Evolutionary conservation across 2,888 invertebrate genomes (phyloP), one percentile per base, ranked within the genome.

Genomic region (Malacosoma neustria): DNA sequence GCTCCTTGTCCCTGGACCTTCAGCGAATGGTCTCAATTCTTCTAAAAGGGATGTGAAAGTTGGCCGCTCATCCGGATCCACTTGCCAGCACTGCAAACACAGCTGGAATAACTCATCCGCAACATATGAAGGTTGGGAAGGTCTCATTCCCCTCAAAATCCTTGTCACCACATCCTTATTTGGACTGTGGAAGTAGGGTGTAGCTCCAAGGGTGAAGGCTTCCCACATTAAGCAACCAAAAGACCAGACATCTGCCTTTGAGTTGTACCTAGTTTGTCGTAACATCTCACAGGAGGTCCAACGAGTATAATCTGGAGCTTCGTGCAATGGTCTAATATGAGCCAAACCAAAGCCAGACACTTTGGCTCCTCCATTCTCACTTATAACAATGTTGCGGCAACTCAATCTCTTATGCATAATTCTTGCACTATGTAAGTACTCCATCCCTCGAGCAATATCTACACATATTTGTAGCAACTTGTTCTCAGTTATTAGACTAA

Each of bases 161-260:
- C 92, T 88, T 6, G 90, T 89, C 0, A 89, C 73, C 1, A 94
- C 86, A 54, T 93, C 92, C 52, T 89, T 89, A 40, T 87, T 90
- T 3, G 80, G 73, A n/a, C 93, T 85, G 52, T 90, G 89, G 1
- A 90, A 87, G 61, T 93, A 95, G 0, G 93, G 93, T 1, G 95
- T 95, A 1, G 90, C 95, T 29, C 91, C 95, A 58, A 95, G 76
- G 3, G 92, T 90, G 49, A 92, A 87, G 42, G 92, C 90, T 72
- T 96, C 96, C 95, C 95, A 96, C 43, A 95, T 76, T 7, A 95
- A 66, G 41, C 93, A 90, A 0, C 93, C 95, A 67, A 91, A 94
- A 0, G 94, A 92, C 95, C 95, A 96, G 3, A 94, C 88, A 57
- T 95, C 94, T 37, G 92, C 92, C 55, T 93, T 91, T 3, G 86